These are phyloP conservation scores for Xanthia icteritia DNA, from an alignment of 2,888 invertebrate species.

Conservation along the genomic window DNA sequence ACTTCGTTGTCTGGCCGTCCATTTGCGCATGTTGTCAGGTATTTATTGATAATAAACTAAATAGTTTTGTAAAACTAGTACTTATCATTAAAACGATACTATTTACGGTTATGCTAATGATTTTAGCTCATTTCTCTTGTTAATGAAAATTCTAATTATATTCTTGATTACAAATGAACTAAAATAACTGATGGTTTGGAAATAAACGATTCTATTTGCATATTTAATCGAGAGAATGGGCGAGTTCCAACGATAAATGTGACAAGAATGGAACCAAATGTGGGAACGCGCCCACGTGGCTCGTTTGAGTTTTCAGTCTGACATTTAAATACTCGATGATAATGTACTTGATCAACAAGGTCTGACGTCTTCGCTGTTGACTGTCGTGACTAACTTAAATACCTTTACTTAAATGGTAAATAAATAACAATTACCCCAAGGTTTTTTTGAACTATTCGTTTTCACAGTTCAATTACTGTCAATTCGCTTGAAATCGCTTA, in stretches of 20 bases:
- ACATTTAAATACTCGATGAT: constrained; percentile 37
- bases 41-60: constrained; percentile 13
- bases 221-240: constrained; percentile 63
- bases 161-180: constrained; percentile 49
- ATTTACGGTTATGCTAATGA: constrained; percentile 24
- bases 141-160: constrained; percentile 45
- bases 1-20: background rate
- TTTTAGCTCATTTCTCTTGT: constrained; percentile 35
- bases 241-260: constrained; percentile 59
- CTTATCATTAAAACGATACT: constrained; percentile 31
- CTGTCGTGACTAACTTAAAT: constrained; percentile 32
- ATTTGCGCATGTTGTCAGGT: constrained; percentile 2
- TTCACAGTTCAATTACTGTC: constrained; percentile 4
- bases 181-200: constrained; percentile 47
- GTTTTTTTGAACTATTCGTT: constrained; percentile 15
- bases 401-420: constrained; percentile 28
- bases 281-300: constrained; percentile 74
- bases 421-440: constrained; percentile 47
- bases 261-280: constrained; percentile 65
- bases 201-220: constrained; percentile 61
- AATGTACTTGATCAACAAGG: constrained; percentile 33
- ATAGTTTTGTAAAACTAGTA: constrained; percentile 17
- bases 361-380: constrained; percentile 36
- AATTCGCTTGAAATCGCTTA: background rate
- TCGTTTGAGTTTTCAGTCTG: constrained; percentile 35